Conservation (phyloP, 2,113 vertebrate species). For the Procapra przewalskii region DNA sequence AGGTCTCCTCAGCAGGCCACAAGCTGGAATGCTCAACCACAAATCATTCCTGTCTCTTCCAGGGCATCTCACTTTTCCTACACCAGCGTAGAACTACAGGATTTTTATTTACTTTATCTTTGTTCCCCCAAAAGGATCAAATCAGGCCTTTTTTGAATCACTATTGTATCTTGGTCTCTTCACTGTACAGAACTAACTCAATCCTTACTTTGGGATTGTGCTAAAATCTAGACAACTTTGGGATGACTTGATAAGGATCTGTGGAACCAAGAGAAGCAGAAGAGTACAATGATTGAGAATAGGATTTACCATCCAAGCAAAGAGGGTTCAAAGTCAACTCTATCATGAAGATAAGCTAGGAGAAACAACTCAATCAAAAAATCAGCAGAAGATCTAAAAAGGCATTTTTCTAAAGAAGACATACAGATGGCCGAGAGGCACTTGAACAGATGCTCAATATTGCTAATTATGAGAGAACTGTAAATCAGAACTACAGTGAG, state of each 20-base stretch:
- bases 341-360: not conserved
- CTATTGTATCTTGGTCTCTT: not conserved
- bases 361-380: not conserved
- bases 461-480: not conserved
- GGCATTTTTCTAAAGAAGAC: not conserved
- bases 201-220: not conserved
- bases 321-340: not conserved
- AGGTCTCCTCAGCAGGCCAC: not conserved
- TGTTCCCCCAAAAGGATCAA: not conserved
- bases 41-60: not conserved
- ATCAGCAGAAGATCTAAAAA: not conserved
- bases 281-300: not conserved
- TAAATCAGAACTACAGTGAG: not conserved
- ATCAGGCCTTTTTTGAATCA: not conserved
- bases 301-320: not conserved
- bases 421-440: not conserved
- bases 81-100: not conserved
- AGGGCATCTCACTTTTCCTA: not conserved
- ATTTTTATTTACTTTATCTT: not conserved
- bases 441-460: not conserved
- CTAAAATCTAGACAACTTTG: not conserved
- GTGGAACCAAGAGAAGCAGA: not conserved
- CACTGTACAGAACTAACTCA: not conserved
- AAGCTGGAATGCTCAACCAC: not conserved
- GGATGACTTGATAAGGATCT: not conserved